phyloP scores from a whole-genome alignment of 1,140 invertebrate species.

The Tetragnatha versicolor region DNA sequence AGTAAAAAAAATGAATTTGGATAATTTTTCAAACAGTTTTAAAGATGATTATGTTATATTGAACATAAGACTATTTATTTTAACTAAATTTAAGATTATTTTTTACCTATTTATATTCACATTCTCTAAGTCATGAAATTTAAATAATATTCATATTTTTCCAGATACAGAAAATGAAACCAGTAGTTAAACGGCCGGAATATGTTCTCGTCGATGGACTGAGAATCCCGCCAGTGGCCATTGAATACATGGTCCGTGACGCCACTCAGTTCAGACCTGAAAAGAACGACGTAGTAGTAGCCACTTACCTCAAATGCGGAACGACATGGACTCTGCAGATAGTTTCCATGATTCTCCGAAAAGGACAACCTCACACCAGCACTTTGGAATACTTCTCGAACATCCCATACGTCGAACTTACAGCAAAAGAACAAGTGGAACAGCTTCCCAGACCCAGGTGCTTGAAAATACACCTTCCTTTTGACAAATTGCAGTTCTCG shows the following conservation, averaged over 20 bases:
- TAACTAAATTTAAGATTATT: too few species aligned
- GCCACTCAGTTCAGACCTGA: conserved; percentile 36
- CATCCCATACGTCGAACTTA: conserved; percentile 15
- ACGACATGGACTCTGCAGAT: conserved; percentile 64
- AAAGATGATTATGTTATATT: too few species aligned
- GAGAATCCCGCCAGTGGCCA: neutral
- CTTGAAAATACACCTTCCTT: conserved; percentile 41
- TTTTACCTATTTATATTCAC: too few species aligned
- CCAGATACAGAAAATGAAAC: too few species aligned
- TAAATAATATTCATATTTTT: too few species aligned
- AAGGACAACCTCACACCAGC: neutral
- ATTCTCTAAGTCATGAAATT: too few species aligned
- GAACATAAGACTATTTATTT: too few species aligned
- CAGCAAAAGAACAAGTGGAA: conserved; percentile 2
- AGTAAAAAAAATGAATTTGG: too few species aligned
- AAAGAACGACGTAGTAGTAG: conserved; percentile 46
- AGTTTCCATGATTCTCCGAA: neutral
- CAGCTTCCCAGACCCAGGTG: neutral
- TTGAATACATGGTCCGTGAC: neutral
- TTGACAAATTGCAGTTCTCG: conserved; percentile 13
- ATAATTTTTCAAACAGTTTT: too few species aligned
- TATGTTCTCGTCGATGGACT: neutral
- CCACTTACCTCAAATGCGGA: conserved; percentile 54
- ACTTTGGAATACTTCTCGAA: neutral
- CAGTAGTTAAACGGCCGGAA: neutral